phyloP scores from a whole-genome alignment of 1,140 invertebrate species.

The Zaprionus camerounensis region DNA sequence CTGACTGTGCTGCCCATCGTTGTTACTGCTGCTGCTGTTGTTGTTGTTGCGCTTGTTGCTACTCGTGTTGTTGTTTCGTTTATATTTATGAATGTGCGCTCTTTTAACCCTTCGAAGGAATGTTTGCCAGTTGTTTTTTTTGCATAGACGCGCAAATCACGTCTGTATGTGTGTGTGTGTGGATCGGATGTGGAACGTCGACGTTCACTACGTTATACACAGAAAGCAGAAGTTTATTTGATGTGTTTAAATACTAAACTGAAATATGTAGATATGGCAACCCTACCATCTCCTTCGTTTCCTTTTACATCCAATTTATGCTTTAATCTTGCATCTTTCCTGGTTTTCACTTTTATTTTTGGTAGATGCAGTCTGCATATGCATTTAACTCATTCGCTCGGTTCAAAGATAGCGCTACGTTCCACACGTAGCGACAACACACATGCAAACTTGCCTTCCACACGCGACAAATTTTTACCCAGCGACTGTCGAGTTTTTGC shows the following conservation, averaged over 20 bases:
- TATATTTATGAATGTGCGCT: conserved; percentile 44
- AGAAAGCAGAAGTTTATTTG: no score
- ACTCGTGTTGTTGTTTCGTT: conserved; percentile 43
- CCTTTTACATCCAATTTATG: neutral
- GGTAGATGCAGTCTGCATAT: neutral
- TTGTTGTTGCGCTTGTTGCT: conserved; percentile 16
- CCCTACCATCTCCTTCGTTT: neutral
- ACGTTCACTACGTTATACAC: conserved; percentile 12
- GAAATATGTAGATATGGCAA: no score
- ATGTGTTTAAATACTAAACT: no score
- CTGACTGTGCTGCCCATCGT: conserved; percentile 46
- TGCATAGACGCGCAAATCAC: conserved; percentile 49
- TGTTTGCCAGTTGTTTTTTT: conserved; percentile 60
- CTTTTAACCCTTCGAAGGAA: conserved; percentile 79
- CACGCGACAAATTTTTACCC: conserved; percentile 58
- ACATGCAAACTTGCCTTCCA: conserved; percentile 55
- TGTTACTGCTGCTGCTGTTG: conserved; percentile 51
- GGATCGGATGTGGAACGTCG: conserved; percentile 79
- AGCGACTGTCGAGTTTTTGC: conserved; percentile 47
- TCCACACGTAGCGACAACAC: conserved; percentile 23
- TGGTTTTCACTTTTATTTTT: conserved; percentile 66
- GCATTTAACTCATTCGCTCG: conserved; percentile 24
- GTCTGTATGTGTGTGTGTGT: conserved; percentile 35
- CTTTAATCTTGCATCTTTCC: conserved; percentile 51
- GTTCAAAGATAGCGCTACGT: conserved; percentile 41